These are phyloP conservation scores for Latrodectus elegans DNA, from an alignment of 2,888 invertebrate species.

Conservation along the genomic window DNA sequence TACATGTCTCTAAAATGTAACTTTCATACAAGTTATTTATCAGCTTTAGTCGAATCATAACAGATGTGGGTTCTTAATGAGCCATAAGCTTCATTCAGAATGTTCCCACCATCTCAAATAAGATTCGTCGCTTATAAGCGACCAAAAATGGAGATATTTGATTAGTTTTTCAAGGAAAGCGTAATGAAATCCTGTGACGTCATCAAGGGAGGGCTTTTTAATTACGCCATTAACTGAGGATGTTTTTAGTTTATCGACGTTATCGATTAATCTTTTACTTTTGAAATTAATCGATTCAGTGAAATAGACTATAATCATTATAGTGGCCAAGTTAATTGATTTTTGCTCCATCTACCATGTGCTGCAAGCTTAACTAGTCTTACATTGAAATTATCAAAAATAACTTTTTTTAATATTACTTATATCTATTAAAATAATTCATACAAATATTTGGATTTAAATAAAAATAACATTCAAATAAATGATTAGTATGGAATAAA, in stretches of 20 bases:
- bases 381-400: too few species aligned
- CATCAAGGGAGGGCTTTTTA: slow-evolving; percentile 49
- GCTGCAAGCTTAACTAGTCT: neutral
- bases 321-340: slow-evolving; percentile 44
- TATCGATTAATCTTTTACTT: slow-evolving; percentile 54
- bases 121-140: neutral
- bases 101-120: neutral
- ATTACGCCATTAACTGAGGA: slow-evolving; percentile 58
- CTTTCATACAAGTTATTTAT: neutral
- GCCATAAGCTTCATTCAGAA: neutral
- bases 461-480: too few species aligned
- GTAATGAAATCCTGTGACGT: slow-evolving; percentile 44
- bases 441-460: too few species aligned
- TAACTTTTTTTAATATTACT: neutral
- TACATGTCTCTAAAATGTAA: too few species aligned
- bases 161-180: slow-evolving; percentile 37
- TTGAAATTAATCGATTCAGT: slow-evolving; percentile 57
- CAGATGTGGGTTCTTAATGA: neutral
- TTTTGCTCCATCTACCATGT: slow-evolving; percentile 9
- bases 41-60: neutral
- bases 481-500: too few species aligned
- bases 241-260: slow-evolving; percentile 39
- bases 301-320: slow-evolving; percentile 51
- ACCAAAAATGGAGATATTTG: slow-evolving; percentile 40
- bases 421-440: too few species aligned